These are phyloP conservation scores for Orthosia incerta DNA, from an alignment of 2,888 invertebrate species.

Conservation along the genomic window DNA sequence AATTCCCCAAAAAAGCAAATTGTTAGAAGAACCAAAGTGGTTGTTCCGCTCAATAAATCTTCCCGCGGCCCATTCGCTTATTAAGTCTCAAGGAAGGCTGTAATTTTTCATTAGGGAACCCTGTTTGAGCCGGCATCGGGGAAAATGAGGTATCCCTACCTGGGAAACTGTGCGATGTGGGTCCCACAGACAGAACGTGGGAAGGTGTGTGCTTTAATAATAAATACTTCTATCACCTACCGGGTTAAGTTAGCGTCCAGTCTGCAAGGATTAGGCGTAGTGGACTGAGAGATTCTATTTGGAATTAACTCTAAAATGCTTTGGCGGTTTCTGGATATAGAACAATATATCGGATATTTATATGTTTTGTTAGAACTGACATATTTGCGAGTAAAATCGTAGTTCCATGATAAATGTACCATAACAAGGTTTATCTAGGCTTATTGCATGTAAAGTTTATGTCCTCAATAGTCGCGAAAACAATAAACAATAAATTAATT, in stretches of 20 bases:
- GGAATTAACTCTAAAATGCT: constrained; percentile 14
- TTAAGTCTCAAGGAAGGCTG: constrained; percentile 71
- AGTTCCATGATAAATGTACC: not conserved
- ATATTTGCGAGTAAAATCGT: not conserved
- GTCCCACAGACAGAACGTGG: constrained; percentile 23
- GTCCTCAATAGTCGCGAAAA: constrained; percentile 25
- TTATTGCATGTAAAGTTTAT: constrained; percentile 10
- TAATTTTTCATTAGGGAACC: constrained; percentile 78
- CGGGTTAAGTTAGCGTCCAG: constrained; percentile 43
- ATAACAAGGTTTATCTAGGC: constrained; percentile 12
- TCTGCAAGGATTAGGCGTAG: constrained; percentile 37
- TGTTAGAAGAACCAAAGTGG: constrained; percentile 57
- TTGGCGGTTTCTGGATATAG: not conserved
- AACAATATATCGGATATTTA: not conserved
- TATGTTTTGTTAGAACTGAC: not conserved
- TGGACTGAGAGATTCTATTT: constrained; percentile 15
- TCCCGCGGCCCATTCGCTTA: constrained; percentile 62
- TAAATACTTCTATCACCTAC: constrained; percentile 61
- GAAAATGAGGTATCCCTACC: constrained; percentile 66
- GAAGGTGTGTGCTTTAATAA: constrained; percentile 55
- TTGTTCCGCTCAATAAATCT: constrained; percentile 63
- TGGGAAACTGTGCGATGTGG: constrained; percentile 41
- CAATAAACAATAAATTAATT: constrained; percentile 29
- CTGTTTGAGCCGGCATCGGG: constrained; percentile 60
- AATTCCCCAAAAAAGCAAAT: constrained; percentile 58